phyloP scores from a whole-genome alignment of 92 coral and sea anemone genomes.

The Parazoanthus atlanticus region DNA sequence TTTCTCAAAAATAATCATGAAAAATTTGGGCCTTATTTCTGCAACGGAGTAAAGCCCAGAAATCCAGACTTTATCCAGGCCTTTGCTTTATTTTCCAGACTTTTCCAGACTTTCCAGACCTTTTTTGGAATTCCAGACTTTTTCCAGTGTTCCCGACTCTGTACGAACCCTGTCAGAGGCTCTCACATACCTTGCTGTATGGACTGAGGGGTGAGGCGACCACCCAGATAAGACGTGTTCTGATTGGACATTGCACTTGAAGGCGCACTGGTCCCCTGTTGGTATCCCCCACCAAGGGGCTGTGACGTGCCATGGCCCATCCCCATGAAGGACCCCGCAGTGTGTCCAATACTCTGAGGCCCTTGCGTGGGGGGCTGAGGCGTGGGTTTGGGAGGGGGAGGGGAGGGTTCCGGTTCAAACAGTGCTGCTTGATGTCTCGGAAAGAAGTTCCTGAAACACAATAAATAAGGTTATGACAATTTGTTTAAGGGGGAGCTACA shows the following conservation, averaged over 20 bases:
- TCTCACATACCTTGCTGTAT: constrained; percentile 80
- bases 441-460: constrained; percentile 81
- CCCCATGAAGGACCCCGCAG: constrained; percentile 64
- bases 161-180: too few species aligned
- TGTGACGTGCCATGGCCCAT: constrained; percentile 53
- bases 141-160: too few species aligned
- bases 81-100: too few species aligned
- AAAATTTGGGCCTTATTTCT: too few species aligned
- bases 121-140: too few species aligned
- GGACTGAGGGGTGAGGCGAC: constrained; percentile 79
- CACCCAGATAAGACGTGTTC: constrained; percentile 64
- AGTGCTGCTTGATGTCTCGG: constrained; percentile 93
- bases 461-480: not conserved
- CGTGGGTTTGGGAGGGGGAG: constrained; percentile 57
- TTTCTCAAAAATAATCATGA: too few species aligned
- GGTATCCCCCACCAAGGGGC: constrained; percentile 14
- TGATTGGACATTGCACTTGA: constrained; percentile 46
- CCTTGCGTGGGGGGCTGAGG: constrained; percentile 55
- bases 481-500: not conserved
- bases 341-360: constrained; percentile 44
- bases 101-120: too few species aligned
- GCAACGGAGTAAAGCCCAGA: too few species aligned
- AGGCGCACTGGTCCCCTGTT: constrained; percentile 42
- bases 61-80: too few species aligned
- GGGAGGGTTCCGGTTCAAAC: constrained; percentile 65